phyloP scores from a whole-genome alignment of 2,888 invertebrate species.

The Limnephilus marmoratus region DNA sequence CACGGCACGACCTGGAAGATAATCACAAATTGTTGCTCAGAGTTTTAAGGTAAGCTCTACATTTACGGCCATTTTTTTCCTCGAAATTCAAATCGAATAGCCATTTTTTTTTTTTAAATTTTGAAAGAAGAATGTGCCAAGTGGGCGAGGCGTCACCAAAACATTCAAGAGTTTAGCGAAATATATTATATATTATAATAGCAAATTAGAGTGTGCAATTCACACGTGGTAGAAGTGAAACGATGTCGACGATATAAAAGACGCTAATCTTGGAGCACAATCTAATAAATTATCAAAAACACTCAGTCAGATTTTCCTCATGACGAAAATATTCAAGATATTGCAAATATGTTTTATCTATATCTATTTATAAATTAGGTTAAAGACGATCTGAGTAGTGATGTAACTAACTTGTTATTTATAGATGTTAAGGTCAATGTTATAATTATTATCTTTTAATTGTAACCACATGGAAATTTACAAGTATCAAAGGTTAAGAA shows the following conservation, averaged over 20 bases:
- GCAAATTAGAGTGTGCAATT: too few species aligned
- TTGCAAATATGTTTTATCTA: background rate
- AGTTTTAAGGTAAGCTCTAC: too few species aligned
- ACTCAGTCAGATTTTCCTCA: background rate
- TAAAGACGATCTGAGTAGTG: background rate
- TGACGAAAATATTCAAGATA: background rate
- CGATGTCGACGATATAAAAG: background rate
- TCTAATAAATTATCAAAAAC: background rate
- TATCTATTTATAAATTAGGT: background rate
- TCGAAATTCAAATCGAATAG: too few species aligned
- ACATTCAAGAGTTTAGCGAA: too few species aligned
- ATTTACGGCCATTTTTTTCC: too few species aligned
- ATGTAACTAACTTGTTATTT: background rate
- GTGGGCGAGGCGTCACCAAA: too few species aligned
- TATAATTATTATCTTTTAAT: background rate
- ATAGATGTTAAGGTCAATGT: background rate
- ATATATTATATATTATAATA: too few species aligned
- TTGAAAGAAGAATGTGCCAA: too few species aligned
- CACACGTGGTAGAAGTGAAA: background rate
- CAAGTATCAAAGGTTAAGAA: background rate
- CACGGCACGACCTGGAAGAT: conserved; percentile 79
- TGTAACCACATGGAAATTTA: background rate
- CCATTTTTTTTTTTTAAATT: too few species aligned
- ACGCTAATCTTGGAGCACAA: background rate
- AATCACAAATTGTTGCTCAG: background rate